Conservation (phyloP, 2,797 vertebrate genomes). For the Diplodus sargus region DNA sequence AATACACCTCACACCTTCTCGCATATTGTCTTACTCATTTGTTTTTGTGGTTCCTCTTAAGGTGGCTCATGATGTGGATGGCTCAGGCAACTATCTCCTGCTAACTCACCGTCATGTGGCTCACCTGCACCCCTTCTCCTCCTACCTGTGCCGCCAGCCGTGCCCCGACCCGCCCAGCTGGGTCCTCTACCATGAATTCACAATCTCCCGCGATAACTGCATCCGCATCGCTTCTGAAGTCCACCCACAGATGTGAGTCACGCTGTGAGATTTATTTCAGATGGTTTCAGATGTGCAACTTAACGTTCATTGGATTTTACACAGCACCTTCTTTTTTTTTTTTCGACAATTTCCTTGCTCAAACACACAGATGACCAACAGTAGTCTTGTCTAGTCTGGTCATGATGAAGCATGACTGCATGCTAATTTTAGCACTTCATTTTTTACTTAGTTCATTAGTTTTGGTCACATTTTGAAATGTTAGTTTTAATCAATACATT, state of each 20-base stretch:
- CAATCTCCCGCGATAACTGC: slow-evolving; percentile 95
- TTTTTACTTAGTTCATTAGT: too few relatives aligned
- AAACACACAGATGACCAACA: not conserved
- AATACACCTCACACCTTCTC: not conserved
- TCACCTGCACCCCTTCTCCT: slow-evolving; percentile 90
- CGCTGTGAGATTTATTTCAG: fast-evolving
- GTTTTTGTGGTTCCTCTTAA: slow-evolving; percentile 55
- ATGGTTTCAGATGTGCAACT: not conserved
- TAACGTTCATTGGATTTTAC: not conserved
- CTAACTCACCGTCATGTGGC: slow-evolving; percentile 95
- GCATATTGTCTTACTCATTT: not conserved
- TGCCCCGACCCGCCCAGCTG: slow-evolving; percentile 86
- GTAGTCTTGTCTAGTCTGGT: too few relatives aligned
- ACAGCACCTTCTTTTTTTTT: not conserved
- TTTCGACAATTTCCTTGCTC: not conserved
- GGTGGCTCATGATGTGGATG: slow-evolving; percentile 95
- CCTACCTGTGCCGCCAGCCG: slow-evolving; percentile 88
- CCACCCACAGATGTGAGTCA: slow-evolving; percentile 92
- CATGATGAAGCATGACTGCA: too few relatives aligned
- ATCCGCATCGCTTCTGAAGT: slow-evolving; percentile 92
- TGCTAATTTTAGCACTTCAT: too few relatives aligned
- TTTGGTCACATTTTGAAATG: too few relatives aligned
- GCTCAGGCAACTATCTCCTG: slow-evolving; percentile 95
- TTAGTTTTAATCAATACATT: too few relatives aligned
- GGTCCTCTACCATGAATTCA: slow-evolving; percentile 96